Evolutionary conservation across 2,888 invertebrate species (phyloP), one percentile per base, ranked within the genome.

Genomic region (Ennomos fuscantarius): DNA sequence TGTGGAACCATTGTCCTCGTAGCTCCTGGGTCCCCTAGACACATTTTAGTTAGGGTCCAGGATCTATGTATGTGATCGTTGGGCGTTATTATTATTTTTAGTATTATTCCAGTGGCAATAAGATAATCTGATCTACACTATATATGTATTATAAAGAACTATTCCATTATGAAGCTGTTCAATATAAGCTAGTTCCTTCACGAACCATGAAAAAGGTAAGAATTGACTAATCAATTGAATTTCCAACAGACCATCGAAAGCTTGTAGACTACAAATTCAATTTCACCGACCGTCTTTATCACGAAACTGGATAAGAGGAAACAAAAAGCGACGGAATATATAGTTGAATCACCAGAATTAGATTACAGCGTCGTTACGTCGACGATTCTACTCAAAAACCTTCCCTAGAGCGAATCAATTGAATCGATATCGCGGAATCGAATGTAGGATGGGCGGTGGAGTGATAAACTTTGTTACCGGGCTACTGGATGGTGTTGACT

Each of bases 361-460:
- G 69, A 73, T 78, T 73, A 70, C 71, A 70, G 70, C 69, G 62
- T 70, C 65, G 69, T 71, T 74, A 71, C 60, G 39, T 15, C 62
- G 68, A 62, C 66, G 68, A 73, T 71, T 73, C 67, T 65, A 69
- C 68, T 72, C 68, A 70, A 79, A 75, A 79, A 73, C 69, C 76
- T 74, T 69, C 74, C 73, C 63, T 69, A 71, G 73, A 80, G 73
- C 70, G 74, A 80, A 82, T 78, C 79, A 76, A 84, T 82, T 80
- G 78, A 83, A 83, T 83, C 82, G 79, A 83, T 83, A 80, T 74
- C 75, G 73, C 70, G 71, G 73, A 81, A 80, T 81, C 74, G 76
- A 82, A 78, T 73, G 71, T 86, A 87, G 91, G 89, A 84, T 80
- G 80, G 79, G 84, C 93, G 92, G 84, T 69, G 79, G 84, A 74